Evolutionary conservation across 2,888 invertebrate species (phyloP).

Genomic region (Pyrrhosoma nymphula): DNA sequence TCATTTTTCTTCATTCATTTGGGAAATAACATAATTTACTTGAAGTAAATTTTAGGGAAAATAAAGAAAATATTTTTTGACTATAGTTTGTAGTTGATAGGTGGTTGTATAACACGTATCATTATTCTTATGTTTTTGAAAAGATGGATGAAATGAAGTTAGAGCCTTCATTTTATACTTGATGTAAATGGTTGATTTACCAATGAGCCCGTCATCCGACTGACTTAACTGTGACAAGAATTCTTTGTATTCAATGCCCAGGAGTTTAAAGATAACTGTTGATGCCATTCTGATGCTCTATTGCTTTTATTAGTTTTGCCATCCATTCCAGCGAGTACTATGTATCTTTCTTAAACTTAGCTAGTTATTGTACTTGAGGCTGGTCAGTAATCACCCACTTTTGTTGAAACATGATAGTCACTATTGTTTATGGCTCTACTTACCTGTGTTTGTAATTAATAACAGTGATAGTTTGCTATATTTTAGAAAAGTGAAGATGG

Average conservation of each 20-base stretch:
- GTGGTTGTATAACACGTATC: conserved; percentile 36
- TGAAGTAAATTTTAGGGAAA: background rate
- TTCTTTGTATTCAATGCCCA: conserved; percentile 12
- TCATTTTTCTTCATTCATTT: conserved; percentile 40
- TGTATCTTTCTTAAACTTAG: background rate
- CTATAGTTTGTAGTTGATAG: conserved; percentile 40
- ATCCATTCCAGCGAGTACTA: conserved; percentile 43
- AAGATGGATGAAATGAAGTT: background rate
- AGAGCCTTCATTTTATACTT: conserved; percentile 18
- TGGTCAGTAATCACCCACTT: conserved; percentile 45
- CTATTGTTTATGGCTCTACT: conserved; percentile 49
- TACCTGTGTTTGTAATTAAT: conserved; percentile 45
- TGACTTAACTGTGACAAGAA: conserved; percentile 22
- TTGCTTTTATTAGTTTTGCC: conserved; percentile 17
- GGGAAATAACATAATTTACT: background rate
- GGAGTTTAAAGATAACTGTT: conserved; percentile 5
- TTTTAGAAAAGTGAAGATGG: conserved; percentile 6
- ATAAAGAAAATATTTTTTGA: conserved; percentile 49
- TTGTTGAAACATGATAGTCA: conserved; percentile 43
- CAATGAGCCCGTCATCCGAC: conserved; percentile 11
- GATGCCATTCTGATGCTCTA: conserved; percentile 10
- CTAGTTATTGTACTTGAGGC: conserved; percentile 12
- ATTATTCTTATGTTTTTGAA: conserved; percentile 17
- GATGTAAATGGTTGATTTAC: background rate
- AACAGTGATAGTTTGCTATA: conserved; percentile 23